Base-by-base conservation (phyloP, 2,888 invertebrate species). In the Drosophila leonis region DNA sequence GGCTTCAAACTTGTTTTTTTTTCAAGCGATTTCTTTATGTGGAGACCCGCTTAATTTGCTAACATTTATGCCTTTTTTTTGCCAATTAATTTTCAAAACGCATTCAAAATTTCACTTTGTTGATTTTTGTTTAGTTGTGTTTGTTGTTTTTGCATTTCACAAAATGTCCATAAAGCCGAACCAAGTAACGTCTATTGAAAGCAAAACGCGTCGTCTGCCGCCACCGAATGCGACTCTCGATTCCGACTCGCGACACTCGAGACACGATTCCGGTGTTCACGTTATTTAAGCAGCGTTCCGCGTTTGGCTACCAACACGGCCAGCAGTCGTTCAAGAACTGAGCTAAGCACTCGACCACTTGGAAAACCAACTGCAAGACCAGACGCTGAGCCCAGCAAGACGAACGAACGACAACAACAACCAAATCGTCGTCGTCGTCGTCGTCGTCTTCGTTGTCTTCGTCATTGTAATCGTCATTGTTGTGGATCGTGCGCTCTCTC, bases 281-380 rank as follows among this genome's bases (percentile, higher is more conserved):
- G 61, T 81, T 68, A 44, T 15, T 20, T 49, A 46, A 39, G 64
- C 68, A 74, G 60, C 69, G 56, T 61, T 75, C 62, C 74, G 78
- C 73, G 78, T 42, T 71, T 71, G 72, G 69, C 78, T 74, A 83
- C 85, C 83, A 88, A 82, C 83, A 80, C 82, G 82, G 82, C 81
- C 85, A 88, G 83, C 90, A 85, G 88, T 87, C 85, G 85, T 87
- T 78, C 76, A 88, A 90, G 86, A 90, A 90, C 89, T 90, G 80
- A 83, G 70, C 69, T 69, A 65, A 62, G 56, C 64, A 52, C 60
- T 56, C 55, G 42, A 42, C 59, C 65, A 71, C 71, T 61, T 72
- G 60, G 56, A 65, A 71, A 73, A 65, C 62, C 75, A 75, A 82
- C 64, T 66, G 72, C 80, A 79, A 79, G 72, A 80, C 65, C 65